Percentiles rank a stretch among this genome's conserved stretches.
Evolutionary conservation across 2,113 vertebrate species (phyloP).

Genomic region (Psittacula cyanocephala): DNA sequence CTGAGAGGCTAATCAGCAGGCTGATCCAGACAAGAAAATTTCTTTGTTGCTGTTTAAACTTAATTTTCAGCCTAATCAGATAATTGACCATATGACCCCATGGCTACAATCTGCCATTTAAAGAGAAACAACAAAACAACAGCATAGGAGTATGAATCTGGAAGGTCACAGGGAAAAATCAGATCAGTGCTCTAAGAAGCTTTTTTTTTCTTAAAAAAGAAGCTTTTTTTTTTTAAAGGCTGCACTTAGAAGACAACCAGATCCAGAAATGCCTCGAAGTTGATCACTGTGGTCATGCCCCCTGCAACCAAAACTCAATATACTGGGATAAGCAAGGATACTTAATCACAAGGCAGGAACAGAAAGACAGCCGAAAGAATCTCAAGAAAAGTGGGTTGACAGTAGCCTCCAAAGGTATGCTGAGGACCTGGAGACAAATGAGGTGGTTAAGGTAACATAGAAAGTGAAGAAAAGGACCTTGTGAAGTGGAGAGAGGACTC

Average conservation of each 20-base stretch:
- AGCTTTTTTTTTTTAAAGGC: not conserved
- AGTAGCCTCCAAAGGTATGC: not conserved
- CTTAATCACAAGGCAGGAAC: not conserved
- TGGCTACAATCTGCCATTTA: not conserved
- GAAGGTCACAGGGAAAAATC: not conserved
- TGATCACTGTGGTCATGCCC: not conserved
- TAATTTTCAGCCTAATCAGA: slow-evolving; percentile 32
- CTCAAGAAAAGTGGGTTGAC: not conserved
- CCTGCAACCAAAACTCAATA: not conserved
- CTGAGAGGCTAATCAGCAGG: not conserved
- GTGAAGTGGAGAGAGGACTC: not conserved
- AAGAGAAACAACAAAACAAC: not conserved
- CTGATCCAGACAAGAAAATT: not conserved
- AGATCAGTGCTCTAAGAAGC: not conserved
- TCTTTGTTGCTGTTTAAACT: not conserved
- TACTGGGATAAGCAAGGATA: not conserved
- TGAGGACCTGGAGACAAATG: not conserved
- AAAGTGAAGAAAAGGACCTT: not conserved
- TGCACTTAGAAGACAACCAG: not conserved
- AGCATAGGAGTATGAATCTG: not conserved
- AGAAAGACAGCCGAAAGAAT: not conserved
- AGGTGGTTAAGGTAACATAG: not conserved
- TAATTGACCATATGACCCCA: not conserved
- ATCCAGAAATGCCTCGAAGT: not conserved
- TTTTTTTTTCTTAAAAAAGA: not conserved